Conservation (phyloP, 2,797 vertebrate genomes). For the Rhinella marina region DNA sequence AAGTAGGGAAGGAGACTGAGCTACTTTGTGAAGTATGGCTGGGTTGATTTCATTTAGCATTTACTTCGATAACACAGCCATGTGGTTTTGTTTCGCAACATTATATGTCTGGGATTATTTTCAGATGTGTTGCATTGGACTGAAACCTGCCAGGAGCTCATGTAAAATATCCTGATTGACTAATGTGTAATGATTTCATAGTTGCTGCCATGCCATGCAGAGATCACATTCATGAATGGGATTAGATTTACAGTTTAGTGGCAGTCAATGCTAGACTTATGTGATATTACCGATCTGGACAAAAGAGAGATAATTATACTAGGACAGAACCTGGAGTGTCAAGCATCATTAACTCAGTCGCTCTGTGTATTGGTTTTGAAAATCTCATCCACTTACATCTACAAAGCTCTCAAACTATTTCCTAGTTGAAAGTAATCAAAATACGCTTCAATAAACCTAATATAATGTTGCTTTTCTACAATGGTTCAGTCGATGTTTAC, state of each 20-base stretch:
- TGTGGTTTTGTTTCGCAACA: not conserved
- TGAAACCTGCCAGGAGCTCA: slow-evolving; percentile 12
- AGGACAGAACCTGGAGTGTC: slow-evolving; percentile 17
- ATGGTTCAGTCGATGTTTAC: too few species aligned
- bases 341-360: slow-evolving; percentile 31
- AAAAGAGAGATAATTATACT: slow-evolving; percentile 42
- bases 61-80: not conserved
- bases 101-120: slow-evolving; percentile 29
- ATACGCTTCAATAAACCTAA: not conserved
- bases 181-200: slow-evolving; percentile 33
- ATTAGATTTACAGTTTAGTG: slow-evolving; percentile 13
- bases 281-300: slow-evolving; percentile 38
- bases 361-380: slow-evolving; percentile 12
- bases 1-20: not conserved
- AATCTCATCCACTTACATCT: slow-evolving; percentile 7
- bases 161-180: slow-evolving; percentile 28
- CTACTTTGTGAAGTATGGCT: not conserved
- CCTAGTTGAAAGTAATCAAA: slow-evolving; percentile 1
- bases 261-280: slow-evolving; percentile 1
- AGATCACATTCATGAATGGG: slow-evolving; percentile 29
- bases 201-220: slow-evolving; percentile 21
- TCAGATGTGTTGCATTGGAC: not conserved
- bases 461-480: too few species aligned
- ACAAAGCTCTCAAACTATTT: slow-evolving; percentile 1
- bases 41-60: slow-evolving; percentile 1